Evolutionary conservation across 2,797 vertebrate species (phyloP).

Genomic region (Staurois parvus): DNA sequence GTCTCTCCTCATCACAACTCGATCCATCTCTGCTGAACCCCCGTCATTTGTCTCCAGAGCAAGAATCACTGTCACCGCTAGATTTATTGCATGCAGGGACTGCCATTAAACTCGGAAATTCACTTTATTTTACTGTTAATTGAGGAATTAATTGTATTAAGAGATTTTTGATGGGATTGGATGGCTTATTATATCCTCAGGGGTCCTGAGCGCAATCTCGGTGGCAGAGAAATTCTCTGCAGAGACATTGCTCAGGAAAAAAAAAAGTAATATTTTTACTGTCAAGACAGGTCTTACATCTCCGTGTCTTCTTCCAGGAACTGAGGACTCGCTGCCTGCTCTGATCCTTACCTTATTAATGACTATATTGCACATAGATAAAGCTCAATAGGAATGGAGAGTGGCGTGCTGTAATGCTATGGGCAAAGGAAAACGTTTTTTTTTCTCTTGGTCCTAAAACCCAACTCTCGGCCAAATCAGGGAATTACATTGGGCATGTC

Average conservation of each 20-base stretch:
- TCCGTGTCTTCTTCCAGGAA: neutral
- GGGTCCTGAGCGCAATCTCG: constrained; percentile 26
- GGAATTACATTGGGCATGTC: no score
- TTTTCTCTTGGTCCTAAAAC: no score
- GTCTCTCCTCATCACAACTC: neutral
- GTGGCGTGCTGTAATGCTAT: neutral
- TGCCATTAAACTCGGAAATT: constrained; percentile 58
- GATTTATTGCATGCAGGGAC: constrained; percentile 48
- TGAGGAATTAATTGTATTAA: constrained; percentile 64
- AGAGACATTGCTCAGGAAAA: constrained; percentile 1
- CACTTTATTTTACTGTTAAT: constrained; percentile 64
- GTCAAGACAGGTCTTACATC: neutral
- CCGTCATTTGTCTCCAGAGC: constrained; percentile 48
- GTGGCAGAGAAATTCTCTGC: constrained; percentile 19
- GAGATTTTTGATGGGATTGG: constrained; percentile 61
- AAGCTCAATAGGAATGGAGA: neutral
- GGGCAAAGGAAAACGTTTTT: no score
- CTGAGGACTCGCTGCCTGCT: neutral
- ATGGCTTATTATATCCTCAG: constrained; percentile 56
- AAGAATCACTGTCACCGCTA: constrained; percentile 48
- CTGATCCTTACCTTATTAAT: neutral
- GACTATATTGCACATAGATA: neutral
- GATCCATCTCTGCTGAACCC: constrained; percentile 37
- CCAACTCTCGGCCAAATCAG: no score
- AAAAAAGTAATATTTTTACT: constrained; percentile 19